Percentiles rank a stretch among this genome's conserved stretches.
Conservation (phyloP, 2,113 vertebrate species). For the Saguinus imperator region DNA sequence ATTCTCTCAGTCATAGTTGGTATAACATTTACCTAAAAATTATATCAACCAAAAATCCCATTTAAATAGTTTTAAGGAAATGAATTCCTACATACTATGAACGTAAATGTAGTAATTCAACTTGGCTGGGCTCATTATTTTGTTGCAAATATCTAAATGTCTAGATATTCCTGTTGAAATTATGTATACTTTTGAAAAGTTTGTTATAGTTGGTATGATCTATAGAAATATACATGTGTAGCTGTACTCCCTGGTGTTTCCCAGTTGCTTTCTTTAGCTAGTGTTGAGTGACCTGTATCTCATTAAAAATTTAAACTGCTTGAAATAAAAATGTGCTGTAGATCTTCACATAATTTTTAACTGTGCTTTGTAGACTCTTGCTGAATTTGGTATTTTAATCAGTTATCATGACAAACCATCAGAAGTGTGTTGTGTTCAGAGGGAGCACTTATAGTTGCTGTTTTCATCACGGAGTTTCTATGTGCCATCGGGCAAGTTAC, state of each 20-base stretch:
- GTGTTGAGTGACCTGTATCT: slow-evolving; percentile 68
- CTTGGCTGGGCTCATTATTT: slow-evolving; percentile 40
- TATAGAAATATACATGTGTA: slow-evolving; percentile 66
- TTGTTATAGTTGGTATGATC: slow-evolving; percentile 38
- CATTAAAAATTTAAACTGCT: slow-evolving; percentile 80
- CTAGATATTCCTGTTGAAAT: slow-evolving; percentile 56
- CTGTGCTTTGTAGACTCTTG: slow-evolving; percentile 65
- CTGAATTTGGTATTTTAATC: slow-evolving; percentile 74
- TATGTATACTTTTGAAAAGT: slow-evolving; percentile 25
- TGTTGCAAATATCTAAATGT: slow-evolving; percentile 62
- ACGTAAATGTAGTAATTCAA: slow-evolving; percentile 48
- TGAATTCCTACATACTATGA: slow-evolving; percentile 46
- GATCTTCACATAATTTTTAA: slow-evolving; percentile 71
- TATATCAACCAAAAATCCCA: slow-evolving; percentile 49
- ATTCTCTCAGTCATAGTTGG: background rate
- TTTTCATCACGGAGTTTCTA: slow-evolving; percentile 61
- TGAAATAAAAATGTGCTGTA: slow-evolving; percentile 67
- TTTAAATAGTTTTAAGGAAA: slow-evolving; percentile 50
- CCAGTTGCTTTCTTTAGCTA: slow-evolving; percentile 72
- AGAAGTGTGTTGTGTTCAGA: slow-evolving; percentile 42
- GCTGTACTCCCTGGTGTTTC: slow-evolving; percentile 41
- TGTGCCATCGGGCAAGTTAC: slow-evolving; percentile 64
- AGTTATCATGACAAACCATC: slow-evolving; percentile 58
- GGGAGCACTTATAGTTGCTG: background rate
- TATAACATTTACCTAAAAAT: slow-evolving; percentile 57